phyloP scores from a whole-genome alignment of 2,888 invertebrate genomes.

The Acrobasis suavella region DNA sequence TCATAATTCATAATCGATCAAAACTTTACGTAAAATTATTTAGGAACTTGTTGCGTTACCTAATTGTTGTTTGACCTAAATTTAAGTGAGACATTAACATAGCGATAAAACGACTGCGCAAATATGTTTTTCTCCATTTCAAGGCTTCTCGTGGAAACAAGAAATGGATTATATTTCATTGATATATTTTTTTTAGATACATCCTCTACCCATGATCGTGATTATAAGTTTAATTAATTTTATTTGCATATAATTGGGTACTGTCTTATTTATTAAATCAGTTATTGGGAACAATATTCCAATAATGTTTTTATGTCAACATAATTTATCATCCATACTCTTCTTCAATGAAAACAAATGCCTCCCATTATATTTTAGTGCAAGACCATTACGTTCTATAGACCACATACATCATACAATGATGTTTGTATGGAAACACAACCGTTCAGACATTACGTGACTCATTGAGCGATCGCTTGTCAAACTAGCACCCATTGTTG shows the following conservation, averaged over 20 bases:
- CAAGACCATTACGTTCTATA: constrained; percentile 6
- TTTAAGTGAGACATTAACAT: no score
- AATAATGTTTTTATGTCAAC: constrained; percentile 5
- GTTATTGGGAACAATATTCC: background rate
- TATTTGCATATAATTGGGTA: background rate
- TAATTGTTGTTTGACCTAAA: no score
- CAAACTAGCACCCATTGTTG: constrained; percentile 5
- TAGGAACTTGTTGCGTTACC: no score
- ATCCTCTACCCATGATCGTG: no score
- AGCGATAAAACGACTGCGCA: no score
- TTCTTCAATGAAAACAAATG: background rate
- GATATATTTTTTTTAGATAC: no score
- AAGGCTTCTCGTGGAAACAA: no score
- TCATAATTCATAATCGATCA: no score
- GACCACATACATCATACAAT: constrained; percentile 9
- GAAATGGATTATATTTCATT: no score
- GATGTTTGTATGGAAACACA: constrained; percentile 5
- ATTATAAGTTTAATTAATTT: background rate
- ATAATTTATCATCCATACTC: background rate
- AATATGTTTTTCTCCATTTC: no score
- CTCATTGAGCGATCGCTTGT: background rate
- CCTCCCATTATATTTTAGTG: constrained; percentile 13
- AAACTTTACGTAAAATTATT: no score
- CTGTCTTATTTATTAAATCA: background rate
- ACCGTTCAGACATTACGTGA: constrained; percentile 10